A percentile compares a stretch with the other conserved stretches of the same genome.
Conservation (phyloP, 1,140 invertebrate genomes). For the Hestina assimilis region DNA sequence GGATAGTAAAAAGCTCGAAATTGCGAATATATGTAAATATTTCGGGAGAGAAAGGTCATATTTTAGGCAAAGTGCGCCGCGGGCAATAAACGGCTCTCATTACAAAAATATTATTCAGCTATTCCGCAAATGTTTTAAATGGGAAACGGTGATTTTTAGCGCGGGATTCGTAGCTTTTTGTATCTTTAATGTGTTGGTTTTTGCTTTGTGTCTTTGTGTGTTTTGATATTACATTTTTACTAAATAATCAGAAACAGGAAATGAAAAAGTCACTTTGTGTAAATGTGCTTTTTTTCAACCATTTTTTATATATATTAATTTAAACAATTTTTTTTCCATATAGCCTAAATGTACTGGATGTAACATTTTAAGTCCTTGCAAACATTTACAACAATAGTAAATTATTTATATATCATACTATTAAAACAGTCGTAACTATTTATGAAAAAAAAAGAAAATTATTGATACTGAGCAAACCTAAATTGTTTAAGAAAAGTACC, state of each 20-base stretch:
- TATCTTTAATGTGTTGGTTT: slow-evolving; percentile 11
- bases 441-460: too few species aligned
- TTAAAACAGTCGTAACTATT: too few species aligned
- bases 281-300: too few species aligned
- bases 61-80: slow-evolving; percentile 42
- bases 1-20: slow-evolving; percentile 38
- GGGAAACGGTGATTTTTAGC: slow-evolving; percentile 39
- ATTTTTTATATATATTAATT: too few species aligned
- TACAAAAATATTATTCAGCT: slow-evolving; percentile 52
- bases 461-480: too few species aligned
- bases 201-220: not conserved
- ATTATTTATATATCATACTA: too few species aligned
- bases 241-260: not conserved
- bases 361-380: too few species aligned
- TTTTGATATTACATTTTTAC: slow-evolving; percentile 5
- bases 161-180: slow-evolving; percentile 31
- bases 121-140: slow-evolving; percentile 35
- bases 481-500: too few species aligned
- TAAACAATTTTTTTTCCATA: too few species aligned
- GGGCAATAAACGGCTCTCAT: slow-evolving; percentile 41
- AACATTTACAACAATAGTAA: too few species aligned
- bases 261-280: too few species aligned
- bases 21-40: slow-evolving; percentile 44
- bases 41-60: slow-evolving; percentile 33
- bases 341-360: too few species aligned